A percentile compares a stretch with the other conserved stretches of the same genome.
phyloP scores from a whole-genome alignment of 2,113 vertebrate genomes.

The Heterotis niloticus region DNA sequence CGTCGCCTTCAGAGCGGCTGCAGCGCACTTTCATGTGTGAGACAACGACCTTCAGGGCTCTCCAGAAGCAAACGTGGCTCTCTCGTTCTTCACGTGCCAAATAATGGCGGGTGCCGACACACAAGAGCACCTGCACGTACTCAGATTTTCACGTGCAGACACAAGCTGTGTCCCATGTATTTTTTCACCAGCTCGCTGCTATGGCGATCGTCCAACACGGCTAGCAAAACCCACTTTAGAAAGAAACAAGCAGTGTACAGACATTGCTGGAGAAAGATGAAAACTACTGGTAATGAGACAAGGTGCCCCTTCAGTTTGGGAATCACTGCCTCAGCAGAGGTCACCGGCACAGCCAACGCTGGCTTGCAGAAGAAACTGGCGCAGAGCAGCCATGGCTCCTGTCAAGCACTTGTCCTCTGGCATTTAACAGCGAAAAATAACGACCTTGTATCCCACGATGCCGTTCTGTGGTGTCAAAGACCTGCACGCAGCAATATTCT shows the following conservation, averaged over 20 bases:
- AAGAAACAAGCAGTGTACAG: slow-evolving; percentile 33
- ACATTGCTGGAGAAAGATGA: slow-evolving; percentile 26
- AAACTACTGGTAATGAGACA: slow-evolving; percentile 32
- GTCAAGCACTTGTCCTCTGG: slow-evolving; percentile 20
- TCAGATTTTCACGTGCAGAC: not conserved
- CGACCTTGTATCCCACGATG: not conserved
- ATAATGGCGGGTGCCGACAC: too few relatives aligned
- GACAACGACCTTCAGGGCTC: too few relatives aligned
- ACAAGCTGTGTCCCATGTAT: not conserved
- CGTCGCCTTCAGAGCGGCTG: too few relatives aligned
- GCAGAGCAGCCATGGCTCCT: slow-evolving; percentile 27
- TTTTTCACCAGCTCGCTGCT: not conserved
- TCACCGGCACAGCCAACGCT: slow-evolving; percentile 19
- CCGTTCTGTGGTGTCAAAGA: not conserved
- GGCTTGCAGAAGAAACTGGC: slow-evolving; percentile 19
- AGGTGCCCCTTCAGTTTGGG: slow-evolving; percentile 35
- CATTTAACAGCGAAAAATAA: not conserved
- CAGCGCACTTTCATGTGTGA: too few relatives aligned
- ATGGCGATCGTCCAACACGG: not conserved
- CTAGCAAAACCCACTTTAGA: slow-evolving; percentile 38
- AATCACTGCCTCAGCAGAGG: slow-evolving; percentile 16
- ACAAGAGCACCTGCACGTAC: not conserved
- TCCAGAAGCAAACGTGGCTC: not conserved
- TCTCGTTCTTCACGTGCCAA: slow-evolving; percentile 23
- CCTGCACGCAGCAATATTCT: not conserved